phyloP scores from a whole-genome alignment of 2,113 vertebrate genomes.

The Butastur rufipennis region DNA sequence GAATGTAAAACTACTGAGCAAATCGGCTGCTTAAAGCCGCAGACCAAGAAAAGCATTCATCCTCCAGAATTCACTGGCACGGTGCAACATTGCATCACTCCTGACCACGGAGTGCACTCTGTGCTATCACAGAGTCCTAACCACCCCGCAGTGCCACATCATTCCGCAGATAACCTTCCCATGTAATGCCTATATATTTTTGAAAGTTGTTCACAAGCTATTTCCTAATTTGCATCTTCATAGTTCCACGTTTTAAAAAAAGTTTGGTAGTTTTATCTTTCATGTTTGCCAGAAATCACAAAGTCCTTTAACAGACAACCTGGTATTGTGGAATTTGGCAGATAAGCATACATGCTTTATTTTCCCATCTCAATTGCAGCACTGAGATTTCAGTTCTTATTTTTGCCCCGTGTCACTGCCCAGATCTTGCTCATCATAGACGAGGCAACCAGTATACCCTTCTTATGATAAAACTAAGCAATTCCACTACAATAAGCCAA shows the following conservation, averaged over 20 bases:
- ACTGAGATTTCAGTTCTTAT: not conserved
- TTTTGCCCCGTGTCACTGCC: not conserved
- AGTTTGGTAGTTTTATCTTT: not conserved
- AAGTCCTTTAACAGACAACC: not conserved
- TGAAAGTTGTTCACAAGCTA: not conserved
- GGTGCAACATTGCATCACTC: not conserved
- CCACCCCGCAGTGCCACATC: not conserved
- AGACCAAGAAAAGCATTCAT: not conserved
- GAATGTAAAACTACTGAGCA: not conserved
- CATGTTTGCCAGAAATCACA: not conserved
- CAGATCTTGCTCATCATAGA: not conserved
- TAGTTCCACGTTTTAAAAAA: not conserved
- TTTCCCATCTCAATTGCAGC: not conserved
- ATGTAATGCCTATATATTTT: not conserved
- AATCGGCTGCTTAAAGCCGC: not conserved
- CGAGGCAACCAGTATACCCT: rapidly evolving
- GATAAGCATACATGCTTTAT: rapidly evolving
- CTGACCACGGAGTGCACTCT: not conserved
- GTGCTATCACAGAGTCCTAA: not conserved
- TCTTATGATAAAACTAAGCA: not conserved
- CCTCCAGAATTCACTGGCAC: not conserved
- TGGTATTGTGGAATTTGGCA: not conserved
- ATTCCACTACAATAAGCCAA: not conserved
- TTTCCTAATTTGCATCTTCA: not conserved
- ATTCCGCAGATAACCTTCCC: not conserved